phyloP scores from a whole-genome alignment of 1,140 invertebrate species.

The Polypedilum pembai region DNA sequence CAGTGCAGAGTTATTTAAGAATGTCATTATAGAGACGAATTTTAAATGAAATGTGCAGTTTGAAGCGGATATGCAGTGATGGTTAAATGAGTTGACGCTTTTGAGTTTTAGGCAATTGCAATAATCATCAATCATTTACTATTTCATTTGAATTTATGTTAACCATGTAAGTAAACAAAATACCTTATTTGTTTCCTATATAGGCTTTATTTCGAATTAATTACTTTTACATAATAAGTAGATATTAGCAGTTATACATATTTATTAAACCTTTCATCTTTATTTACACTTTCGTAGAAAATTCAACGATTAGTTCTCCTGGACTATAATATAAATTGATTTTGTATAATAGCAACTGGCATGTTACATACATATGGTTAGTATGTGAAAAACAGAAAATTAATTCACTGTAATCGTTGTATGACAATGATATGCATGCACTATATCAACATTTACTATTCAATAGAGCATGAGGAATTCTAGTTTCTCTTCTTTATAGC shows the following conservation, averaged over 20 bases:
- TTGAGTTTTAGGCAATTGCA: too few relatives aligned
- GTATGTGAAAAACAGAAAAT: background rate
- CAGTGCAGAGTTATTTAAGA: background rate
- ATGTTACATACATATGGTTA: background rate
- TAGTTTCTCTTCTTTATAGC: background rate
- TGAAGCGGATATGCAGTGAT: too few relatives aligned
- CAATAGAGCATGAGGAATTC: background rate
- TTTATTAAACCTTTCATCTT: too few relatives aligned
- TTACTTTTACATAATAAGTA: too few relatives aligned
- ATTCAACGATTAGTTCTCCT: background rate
- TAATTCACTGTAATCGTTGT: constrained; percentile 9
- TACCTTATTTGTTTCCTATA: too few relatives aligned
- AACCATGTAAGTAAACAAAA: too few relatives aligned
- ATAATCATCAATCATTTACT: background rate
- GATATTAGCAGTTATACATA: too few relatives aligned
- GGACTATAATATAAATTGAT: background rate
- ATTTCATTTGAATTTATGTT: background rate
- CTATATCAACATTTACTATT: constrained; percentile 13
- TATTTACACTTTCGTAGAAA: background rate
- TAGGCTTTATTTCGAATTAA: too few relatives aligned
- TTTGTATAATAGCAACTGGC: background rate
- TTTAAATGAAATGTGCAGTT: too few relatives aligned
- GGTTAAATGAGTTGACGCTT: background rate
- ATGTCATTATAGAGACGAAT: background rate
- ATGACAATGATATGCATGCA: constrained; percentile 9